Base-by-base conservation (phyloP, 2,797 vertebrate species). In the Alcedo quadribrachys region DNA sequence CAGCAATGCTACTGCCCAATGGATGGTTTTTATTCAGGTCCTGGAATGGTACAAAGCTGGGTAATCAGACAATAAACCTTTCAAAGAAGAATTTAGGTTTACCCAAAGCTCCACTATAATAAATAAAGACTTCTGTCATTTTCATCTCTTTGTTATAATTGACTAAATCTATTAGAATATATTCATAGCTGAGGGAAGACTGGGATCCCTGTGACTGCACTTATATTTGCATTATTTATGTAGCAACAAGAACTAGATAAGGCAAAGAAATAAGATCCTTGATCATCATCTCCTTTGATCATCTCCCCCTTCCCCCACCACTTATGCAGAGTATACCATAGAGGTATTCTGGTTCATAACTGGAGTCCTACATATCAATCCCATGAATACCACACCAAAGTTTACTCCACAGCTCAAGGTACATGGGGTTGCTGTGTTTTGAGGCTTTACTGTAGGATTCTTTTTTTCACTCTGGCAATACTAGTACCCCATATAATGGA, bases 161-260 rank as follows among this genome's bases (percentile, higher is more conserved):
- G 45, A 88, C 50, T 88, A 74, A 91, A 91, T 85, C 60, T 84
- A 81, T 94, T 92, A 88, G 81, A 96, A 95, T 87, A 75, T 86
- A 94, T 94, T 95, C 77, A 79, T 87, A 78, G 75, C 82, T 42
- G 80, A 92, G 80, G 76, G 89, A 89, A 96, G 92, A 73, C 89
- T 96, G 76, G 81, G 86, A 93, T 93, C 58, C 45, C 45, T 85
- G 87, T 83, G 85, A 92, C 84, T 94, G 81, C 68, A 77, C 78
- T 93, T 77, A 15, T 20, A 85, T 92, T 93, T 95, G 91, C 88
- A 94, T 96, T 96, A 95, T 93, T 95, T 96, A 94, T 94, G 84
- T 93, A 80, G 87, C 83, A 94, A 91, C 90, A 95, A 93, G 90
- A 96, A 70, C 85, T 87, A 77, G 85, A 89, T 91, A 94, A 95